phyloP scores from a whole-genome alignment of 2,113 vertebrate species.

The Agelaius phoeniceus region DNA sequence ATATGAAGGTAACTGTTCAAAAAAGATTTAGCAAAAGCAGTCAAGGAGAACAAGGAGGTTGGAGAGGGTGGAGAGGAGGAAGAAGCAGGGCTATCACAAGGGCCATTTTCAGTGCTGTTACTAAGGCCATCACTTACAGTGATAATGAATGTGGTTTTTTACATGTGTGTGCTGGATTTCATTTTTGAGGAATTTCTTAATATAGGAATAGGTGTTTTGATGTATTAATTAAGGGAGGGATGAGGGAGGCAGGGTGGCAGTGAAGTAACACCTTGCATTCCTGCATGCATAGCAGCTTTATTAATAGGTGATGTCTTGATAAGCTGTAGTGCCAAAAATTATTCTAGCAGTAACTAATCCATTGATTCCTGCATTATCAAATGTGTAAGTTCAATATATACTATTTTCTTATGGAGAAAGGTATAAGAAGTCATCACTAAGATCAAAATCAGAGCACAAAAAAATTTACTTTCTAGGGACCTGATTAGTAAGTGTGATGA shows the following conservation, averaged over 20 bases:
- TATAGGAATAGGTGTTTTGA: not conserved
- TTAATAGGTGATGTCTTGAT: not conserved
- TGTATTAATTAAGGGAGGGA: not conserved
- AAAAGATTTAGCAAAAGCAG: not conserved
- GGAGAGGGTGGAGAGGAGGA: not conserved
- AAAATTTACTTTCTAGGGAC: not conserved
- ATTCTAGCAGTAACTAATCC: not conserved
- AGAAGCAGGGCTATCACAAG: not conserved
- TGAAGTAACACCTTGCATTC: not conserved
- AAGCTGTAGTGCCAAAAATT: not conserved
- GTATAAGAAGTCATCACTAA: not conserved
- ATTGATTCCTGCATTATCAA: not conserved
- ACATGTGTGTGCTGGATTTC: not conserved
- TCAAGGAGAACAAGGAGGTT: not conserved
- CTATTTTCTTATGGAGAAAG: not conserved
- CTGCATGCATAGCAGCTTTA: not conserved
- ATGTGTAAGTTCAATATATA: not conserved
- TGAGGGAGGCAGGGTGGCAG: not conserved
- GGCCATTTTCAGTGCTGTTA: not conserved
- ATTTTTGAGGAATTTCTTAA: not conserved
- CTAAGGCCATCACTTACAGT: not conserved
- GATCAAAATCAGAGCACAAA: not conserved
- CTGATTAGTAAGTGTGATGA: not conserved
- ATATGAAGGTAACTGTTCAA: not conserved
- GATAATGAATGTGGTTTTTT: not conserved